A percentile compares a stretch with the other conserved stretches of the same genome.
Conservation (phyloP, 2,888 invertebrate species). For the Scaptomyza parva region DNA sequence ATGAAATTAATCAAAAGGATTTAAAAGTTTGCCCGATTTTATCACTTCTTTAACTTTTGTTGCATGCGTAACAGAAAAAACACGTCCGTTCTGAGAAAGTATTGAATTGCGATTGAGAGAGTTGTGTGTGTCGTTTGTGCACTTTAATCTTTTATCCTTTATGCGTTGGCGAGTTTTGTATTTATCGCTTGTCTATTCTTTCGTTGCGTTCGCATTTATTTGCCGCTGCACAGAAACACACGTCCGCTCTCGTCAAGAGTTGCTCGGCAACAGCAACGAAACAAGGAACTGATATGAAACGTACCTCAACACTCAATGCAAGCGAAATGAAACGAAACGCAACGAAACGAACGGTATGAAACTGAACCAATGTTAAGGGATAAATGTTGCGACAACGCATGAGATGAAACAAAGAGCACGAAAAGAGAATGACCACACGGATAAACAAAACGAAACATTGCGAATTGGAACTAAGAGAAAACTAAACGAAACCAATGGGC, state of each 20-base stretch:
- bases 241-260: slow-evolving; percentile 57
- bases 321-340: slow-evolving; percentile 16
- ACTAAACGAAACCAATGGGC: neutral
- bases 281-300: slow-evolving; percentile 11
- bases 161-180: slow-evolving; percentile 32
- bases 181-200: slow-evolving; percentile 37
- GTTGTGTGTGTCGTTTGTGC: slow-evolving; percentile 20
- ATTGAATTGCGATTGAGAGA: slow-evolving; percentile 24
- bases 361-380: slow-evolving; percentile 11
- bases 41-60: slow-evolving; percentile 15
- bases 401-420: slow-evolving; percentile 24
- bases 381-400: slow-evolving; percentile 3
- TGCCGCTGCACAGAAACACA: slow-evolving; percentile 39
- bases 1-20: slow-evolving; percentile 25
- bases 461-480: slow-evolving; percentile 39
- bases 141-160: slow-evolving; percentile 26
- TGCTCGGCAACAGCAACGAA: slow-evolving; percentile 61
- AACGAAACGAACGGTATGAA: slow-evolving; percentile 8
- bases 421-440: slow-evolving; percentile 24
- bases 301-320: slow-evolving; percentile 3
- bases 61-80: slow-evolving; percentile 5
- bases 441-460: slow-evolving; percentile 13
- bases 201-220: slow-evolving; percentile 42
- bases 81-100: slow-evolving; percentile 15
- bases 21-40: slow-evolving; percentile 2